Evolutionary conservation across 2,797 vertebrate species (phyloP), one percentile per base, ranked within the genome.

Genomic region (Poecilia velifera): DNA sequence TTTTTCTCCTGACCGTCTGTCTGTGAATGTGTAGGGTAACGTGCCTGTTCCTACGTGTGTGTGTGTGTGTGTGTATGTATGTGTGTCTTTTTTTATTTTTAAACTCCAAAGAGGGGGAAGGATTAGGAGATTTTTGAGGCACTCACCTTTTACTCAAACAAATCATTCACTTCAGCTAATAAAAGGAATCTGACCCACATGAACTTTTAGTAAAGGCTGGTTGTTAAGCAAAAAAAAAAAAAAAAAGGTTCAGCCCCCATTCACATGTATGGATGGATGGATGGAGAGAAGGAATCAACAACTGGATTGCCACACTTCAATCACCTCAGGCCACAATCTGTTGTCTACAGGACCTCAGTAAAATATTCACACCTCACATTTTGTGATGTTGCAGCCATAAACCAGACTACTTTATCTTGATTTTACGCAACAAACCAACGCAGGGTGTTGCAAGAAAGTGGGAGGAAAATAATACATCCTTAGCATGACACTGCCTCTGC

Each of bases 71-170:
- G 62, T 74, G 71, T 36, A 73, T 80, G 71, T 49, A 28, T 59
- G 51, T 51, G 34, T 66, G 10, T 14, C 20, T 25, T 78, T 66
- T 83, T 94, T 94, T 93, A 91, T 94, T 91, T 86, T 87, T 78
- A 49, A 84, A 68, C 86, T 91, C 92, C 86, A 92, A 91, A 92
- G 77, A 45, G 46, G 46, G 72, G 88, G 66, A 74, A 76, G 89
- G 93, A 93, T 94, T 94, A 94, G 77, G 79, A 73, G 76, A 86
- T 86, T 90, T 77, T 88, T 71, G 86, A 90, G 79, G 89, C 89
- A 75, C 82, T 93, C 92, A 88, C 90, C 91, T 91, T 95, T 93
- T 93, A 93, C 92, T 92, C 89, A 92, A 91, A 93, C 91, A 94
- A 91, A 94, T 93, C 84, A 90, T 91, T 90, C 92, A 92, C 88